Evolutionary conservation across 1,140 invertebrate species (phyloP), one percentile per base, ranked within the genome.

Genomic region (Ostrea edulis): DNA sequence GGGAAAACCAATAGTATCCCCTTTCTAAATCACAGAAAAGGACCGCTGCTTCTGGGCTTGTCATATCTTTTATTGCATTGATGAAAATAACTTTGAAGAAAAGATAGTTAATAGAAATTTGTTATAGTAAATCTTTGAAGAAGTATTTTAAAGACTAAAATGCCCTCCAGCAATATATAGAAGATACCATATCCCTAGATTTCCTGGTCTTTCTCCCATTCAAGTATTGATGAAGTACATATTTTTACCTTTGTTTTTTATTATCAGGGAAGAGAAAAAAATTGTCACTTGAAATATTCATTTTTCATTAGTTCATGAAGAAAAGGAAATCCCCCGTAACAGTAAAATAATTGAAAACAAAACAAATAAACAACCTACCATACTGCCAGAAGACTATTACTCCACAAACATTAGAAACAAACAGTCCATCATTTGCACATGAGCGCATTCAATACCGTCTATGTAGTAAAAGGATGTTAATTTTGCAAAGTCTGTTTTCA

Each of bases 71-170:
- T 62, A 20, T 17, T 17, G 55, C 14, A 71, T 29, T 14, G 68
- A 71, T 71, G 68, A 35, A 71, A 71, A 71, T 71, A 71, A 71
- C 68, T 71, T 71, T 71, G 68, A 71, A 71, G 29, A 25, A 71
- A 71, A 25, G 68, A 71, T 12, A 71, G 68, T 71, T 71, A 71
- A 71, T 71, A 29, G 65, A 68, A 20, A 62, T 62, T 20, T 62
- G 58, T 14, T 68, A 25, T 22, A 29, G 29, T 11, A 11, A 25
- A 22, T 29, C 68, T 71, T 71, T 71, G 68, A 71, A 71, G 68
- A 71, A 71, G 68, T 71, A 71, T 25, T 29, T 71, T 71, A 29
- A 44, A 22, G 29, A 71, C 68, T 62, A 62, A 62, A 71, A 71
- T 71, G 68, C 29, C 68, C 35, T 71, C 25, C 25, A 71, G 68